Evolutionary conservation across 2,888 invertebrate genomes (phyloP).

Genomic region (Pristionchus arcanus): DNA sequence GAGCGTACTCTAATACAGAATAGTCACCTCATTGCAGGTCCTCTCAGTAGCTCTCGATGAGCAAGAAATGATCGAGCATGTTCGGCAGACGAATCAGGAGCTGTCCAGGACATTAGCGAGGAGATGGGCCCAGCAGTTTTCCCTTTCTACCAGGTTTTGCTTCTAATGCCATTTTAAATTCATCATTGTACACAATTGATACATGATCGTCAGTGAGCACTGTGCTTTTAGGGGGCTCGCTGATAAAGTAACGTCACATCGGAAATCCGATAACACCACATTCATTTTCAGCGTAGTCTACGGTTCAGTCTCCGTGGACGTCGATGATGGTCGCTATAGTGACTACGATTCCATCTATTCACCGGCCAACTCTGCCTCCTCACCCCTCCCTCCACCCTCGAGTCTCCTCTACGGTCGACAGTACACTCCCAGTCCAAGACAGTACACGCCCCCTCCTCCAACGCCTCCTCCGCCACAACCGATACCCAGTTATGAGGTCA

Average conservation of each 20-base stretch:
- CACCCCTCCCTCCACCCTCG: neutral
- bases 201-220: too few relatives aligned
- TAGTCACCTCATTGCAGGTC: slow-evolving; percentile 84
- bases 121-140: neutral
- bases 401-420: neutral
- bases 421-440: neutral
- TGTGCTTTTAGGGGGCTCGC: too few relatives aligned
- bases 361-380: neutral
- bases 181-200: too few relatives aligned
- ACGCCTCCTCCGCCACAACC: neutral
- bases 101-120: slow-evolving; percentile 92
- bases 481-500: neutral
- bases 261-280: too few relatives aligned
- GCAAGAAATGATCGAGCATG: slow-evolving; percentile 96
- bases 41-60: slow-evolving; percentile 99
- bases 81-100: slow-evolving; percentile 97
- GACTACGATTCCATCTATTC: neutral
- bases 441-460: too few relatives aligned
- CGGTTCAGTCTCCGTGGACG: neutral
- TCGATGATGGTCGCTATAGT: neutral
- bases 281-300: neutral
- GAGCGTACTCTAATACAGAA: slow-evolving; percentile 82
- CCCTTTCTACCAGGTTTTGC: neutral
- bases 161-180: too few relatives aligned
- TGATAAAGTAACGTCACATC: too few relatives aligned